Base-by-base conservation (phyloP, 2,797 vertebrate species). In the Balearica regulorum region DNA sequence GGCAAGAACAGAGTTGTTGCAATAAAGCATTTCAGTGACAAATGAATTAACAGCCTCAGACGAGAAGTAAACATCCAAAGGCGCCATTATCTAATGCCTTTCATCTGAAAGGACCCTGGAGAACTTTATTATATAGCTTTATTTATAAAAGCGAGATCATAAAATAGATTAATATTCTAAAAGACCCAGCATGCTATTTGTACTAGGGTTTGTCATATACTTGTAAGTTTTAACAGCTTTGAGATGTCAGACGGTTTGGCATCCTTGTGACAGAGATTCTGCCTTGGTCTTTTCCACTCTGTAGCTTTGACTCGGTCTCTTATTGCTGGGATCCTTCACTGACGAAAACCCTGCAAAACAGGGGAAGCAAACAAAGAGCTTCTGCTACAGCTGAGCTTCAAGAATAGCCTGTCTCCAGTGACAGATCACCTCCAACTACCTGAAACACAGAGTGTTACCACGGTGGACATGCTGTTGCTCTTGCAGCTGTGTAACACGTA, bases 51-150 rank as follows among this genome's bases (percentile, higher is more conserved):
- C 54, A 71, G 69, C 66, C 84, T 44, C 76, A 88, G 93, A 91
- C 87, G 87, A 90, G 79, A 93, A 58, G 76, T 66, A 96, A 95
- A 89, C 82, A 96, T 78, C 48, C 81, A 93, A 89, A 94, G 83
- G 71, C 2, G 1, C 57, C 84, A 66, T 87, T 91, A 94, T 72
- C 92, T 81, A 87, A 83, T 75, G 69, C n/a, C 35, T 78, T 95
- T 89, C 72, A 93, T 91, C 75, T 80, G 46, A 92, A 93, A 90
- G 61, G 25, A 90, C 69, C 64, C 78, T 44, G 55, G 9, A 83
- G 71, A 71, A 83, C 46, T 81, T 77, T 68, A 69, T 61, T 44
- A 93, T 25, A 54, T 9, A 66, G 65, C 16, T 91, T 80, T 83
- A 84, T 78, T 93, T 93, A 73, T 89, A 83, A 80, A 92, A 93